Evolutionary conservation across 2,888 invertebrate genomes (phyloP).

Genomic region (Polyommatus iphigenia): DNA sequence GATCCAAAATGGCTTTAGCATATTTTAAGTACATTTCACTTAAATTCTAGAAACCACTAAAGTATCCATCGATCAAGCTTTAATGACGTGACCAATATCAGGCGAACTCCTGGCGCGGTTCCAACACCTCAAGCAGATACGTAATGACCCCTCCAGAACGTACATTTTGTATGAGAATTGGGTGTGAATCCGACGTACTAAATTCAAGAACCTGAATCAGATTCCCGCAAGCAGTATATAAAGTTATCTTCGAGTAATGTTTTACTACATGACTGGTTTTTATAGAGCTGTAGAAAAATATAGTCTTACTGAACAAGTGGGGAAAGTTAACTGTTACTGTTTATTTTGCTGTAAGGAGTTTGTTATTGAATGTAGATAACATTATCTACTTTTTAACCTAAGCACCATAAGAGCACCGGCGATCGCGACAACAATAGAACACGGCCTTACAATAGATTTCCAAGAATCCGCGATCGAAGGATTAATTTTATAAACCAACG

Average conservation of each 20-base stretch:
- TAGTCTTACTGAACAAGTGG: no score
- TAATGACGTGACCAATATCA: conserved; percentile 14
- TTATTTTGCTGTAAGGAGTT: not conserved
- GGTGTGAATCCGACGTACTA: not conserved
- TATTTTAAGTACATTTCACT: not conserved
- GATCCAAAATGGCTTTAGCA: not conserved
- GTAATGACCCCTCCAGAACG: not conserved
- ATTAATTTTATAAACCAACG: not conserved
- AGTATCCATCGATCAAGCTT: conserved; percentile 14
- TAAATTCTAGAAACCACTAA: not conserved
- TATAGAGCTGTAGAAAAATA: no score
- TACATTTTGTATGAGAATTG: conserved; percentile 17
- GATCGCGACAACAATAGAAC: no score
- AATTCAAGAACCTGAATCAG: conserved; percentile 2
- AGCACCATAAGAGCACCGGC: no score
- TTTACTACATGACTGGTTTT: not conserved
- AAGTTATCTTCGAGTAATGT: not conserved
- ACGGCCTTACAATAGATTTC: no score
- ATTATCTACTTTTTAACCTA: no score
- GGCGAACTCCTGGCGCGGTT: not conserved
- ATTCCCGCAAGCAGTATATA: not conserved
- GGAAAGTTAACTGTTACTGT: no score
- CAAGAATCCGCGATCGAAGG: no score
- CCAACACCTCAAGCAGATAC: conserved; percentile 7
- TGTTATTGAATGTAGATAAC: no score